Evolutionary conservation across 92 coral and sea anemone genomes (phyloP).

Genomic region (Galaxea fascicularis): DNA sequence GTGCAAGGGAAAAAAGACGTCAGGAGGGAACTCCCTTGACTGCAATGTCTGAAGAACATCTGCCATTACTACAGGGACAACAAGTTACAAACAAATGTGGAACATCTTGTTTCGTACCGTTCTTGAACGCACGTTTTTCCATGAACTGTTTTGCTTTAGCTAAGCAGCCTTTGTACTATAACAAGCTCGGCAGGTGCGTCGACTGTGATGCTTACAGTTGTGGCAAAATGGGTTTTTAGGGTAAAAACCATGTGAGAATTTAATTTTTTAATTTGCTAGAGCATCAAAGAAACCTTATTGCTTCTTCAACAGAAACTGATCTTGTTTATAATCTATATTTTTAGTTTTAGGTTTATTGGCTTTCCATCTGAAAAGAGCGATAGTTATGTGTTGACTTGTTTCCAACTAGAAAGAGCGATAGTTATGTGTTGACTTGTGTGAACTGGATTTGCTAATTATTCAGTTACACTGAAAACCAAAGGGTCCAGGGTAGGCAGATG

Average conservation of each 20-base stretch:
- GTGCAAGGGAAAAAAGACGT: conserved; percentile 92
- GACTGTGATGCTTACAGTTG: not conserved
- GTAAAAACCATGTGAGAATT: not conserved
- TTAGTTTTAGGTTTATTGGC: not conserved
- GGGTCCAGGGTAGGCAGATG: too few species aligned
- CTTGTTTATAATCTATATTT: not conserved
- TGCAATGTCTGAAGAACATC: not conserved
- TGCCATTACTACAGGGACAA: not conserved
- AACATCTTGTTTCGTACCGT: conserved; percentile 30
- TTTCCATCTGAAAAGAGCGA: not conserved
- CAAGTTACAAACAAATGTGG: not conserved
- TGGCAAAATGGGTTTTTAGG: conserved; percentile 7
- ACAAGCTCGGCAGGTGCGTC: not conserved
- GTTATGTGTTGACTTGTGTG: not conserved
- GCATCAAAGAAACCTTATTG: not conserved
- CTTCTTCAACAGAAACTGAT: too few species aligned
- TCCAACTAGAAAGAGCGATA: not conserved
- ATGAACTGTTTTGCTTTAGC: conserved; percentile 24
- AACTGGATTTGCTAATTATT: too few species aligned
- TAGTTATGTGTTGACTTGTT: not conserved
- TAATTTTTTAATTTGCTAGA: not conserved
- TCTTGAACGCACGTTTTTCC: not conserved
- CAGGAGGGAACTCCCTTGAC: conserved; percentile 16
- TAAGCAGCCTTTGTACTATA: not conserved
- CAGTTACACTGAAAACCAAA: too few species aligned